Percentiles rank a stretch among this genome's conserved stretches.
Conservation (phyloP, 2,797 vertebrate species). For the Rhinophrynus dorsalis region DNA sequence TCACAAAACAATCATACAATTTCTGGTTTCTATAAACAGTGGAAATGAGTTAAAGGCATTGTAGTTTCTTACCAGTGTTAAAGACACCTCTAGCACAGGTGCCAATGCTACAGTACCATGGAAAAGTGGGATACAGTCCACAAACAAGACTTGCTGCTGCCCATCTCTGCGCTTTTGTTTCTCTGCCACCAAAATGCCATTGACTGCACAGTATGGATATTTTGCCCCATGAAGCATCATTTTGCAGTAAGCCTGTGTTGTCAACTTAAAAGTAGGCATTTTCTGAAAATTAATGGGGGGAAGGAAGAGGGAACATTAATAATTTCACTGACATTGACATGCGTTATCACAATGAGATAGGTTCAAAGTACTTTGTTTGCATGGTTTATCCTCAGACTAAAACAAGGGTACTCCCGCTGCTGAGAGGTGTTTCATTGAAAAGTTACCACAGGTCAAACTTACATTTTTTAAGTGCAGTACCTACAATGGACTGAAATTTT, state of each 20-base stretch:
- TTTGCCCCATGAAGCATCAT: conserved; percentile 93
- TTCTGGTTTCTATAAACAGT: no score
- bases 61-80: conserved; percentile 82
- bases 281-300: not conserved
- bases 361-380: no score
- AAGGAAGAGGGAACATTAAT: no score
- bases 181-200: conserved; percentile 89
- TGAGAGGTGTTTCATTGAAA: no score
- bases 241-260: conserved; percentile 94
- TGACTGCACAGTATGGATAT: conserved; percentile 90
- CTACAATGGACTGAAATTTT: no score
- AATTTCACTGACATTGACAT: no score
- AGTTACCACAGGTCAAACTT: no score
- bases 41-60: not conserved
- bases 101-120: conserved; percentile 91
- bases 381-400: no score
- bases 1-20: no score
- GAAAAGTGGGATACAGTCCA: conserved; percentile 94
- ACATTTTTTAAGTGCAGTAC: no score
- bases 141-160: conserved; percentile 76
- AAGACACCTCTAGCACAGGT: conserved; percentile 93
- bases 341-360: no score
- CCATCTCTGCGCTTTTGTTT: conserved; percentile 75
- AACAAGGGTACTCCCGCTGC: no score
- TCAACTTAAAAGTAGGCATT: conserved; percentile 82